Evolutionary conservation across 2,888 invertebrate genomes (phyloP), one percentile per base, ranked within the genome.

Genomic region (Sesia apiformis): DNA sequence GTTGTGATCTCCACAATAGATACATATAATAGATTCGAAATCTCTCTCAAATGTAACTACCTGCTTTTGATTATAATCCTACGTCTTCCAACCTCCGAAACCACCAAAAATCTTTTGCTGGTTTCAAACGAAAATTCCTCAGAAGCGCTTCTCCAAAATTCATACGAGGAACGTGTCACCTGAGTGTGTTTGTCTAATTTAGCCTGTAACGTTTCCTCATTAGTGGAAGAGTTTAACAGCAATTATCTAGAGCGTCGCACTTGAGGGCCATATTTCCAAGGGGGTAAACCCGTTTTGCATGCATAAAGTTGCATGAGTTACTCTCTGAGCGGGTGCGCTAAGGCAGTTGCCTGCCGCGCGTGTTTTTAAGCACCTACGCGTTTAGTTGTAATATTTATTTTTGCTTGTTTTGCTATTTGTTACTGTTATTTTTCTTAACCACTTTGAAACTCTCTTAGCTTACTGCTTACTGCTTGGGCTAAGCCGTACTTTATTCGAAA

Each of bases 161-260:
- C 23, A n/a, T 46, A 8, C 46, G 8, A 4, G 46, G 23, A 50
- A 50, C 50, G 50, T 5, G 50, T 38, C 50, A 23, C 6, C 23
- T 38, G 40, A 52, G 40, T 46, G 23, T 46, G 46, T 46, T 46
- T 46, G 46, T 46, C 46, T 46, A 46, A 46, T 46, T 46, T 46
- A 46, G 46, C 46, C 46, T 8, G 46, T 46, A 46, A 46, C 46
- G 46, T 52, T 65, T 70, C 65, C 81, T 83, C 82, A 84, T 85
- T 84, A 85, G 73, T 67, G 67, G 72, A 73, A 74, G 73, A 78
- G 46, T 46, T 79, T 76, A 74, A 69, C 71, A 67, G 76, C 82
- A 84, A 85, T 86, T 86, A 86, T 82, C 82, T 78, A 67, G 70
- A 81, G 75, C 77, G 74, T 67, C 69, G 69, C 80, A 80, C 81